Evolutionary conservation across 2,888 invertebrate genomes (phyloP).

Genomic region (Agelastica alni): DNA sequence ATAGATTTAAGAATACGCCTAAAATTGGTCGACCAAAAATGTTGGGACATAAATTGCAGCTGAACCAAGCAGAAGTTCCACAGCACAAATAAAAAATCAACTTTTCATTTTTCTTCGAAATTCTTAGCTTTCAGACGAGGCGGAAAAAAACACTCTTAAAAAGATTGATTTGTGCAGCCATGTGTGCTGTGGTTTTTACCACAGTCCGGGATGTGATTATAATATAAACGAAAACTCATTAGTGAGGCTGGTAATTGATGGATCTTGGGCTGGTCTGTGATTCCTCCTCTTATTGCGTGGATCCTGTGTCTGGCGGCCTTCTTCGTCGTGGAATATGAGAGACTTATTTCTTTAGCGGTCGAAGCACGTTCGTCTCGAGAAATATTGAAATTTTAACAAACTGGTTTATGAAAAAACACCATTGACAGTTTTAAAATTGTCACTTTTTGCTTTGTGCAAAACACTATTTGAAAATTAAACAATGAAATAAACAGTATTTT

Average conservation of each 20-base stretch:
- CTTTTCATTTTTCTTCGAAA: background rate
- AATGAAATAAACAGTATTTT: too few relatives aligned
- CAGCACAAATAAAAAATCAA: background rate
- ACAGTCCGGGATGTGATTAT: conserved; percentile 25
- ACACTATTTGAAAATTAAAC: too few relatives aligned
- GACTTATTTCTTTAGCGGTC: conserved; percentile 5
- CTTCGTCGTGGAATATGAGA: conserved; percentile 2
- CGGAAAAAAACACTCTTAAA: background rate
- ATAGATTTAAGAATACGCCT: too few relatives aligned
- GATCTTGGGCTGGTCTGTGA: conserved; percentile 38
- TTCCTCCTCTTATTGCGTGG: conserved; percentile 22
- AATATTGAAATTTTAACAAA: too few relatives aligned
- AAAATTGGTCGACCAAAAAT: too few relatives aligned
- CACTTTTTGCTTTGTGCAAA: too few relatives aligned
- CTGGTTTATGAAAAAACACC: too few relatives aligned
- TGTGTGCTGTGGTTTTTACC: conserved; percentile 8
- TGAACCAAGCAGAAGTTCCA: background rate
- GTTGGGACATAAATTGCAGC: too few relatives aligned
- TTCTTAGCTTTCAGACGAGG: background rate
- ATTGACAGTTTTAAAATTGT: too few relatives aligned
- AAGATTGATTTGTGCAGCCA: conserved; percentile 21
- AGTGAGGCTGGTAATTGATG: conserved; percentile 48
- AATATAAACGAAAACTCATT: conserved; percentile 50
- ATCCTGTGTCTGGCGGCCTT: conserved; percentile 9
- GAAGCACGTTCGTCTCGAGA: background rate